Conservation (phyloP, 2,888 invertebrate genomes). For the Periphyllus acericola region DNA sequence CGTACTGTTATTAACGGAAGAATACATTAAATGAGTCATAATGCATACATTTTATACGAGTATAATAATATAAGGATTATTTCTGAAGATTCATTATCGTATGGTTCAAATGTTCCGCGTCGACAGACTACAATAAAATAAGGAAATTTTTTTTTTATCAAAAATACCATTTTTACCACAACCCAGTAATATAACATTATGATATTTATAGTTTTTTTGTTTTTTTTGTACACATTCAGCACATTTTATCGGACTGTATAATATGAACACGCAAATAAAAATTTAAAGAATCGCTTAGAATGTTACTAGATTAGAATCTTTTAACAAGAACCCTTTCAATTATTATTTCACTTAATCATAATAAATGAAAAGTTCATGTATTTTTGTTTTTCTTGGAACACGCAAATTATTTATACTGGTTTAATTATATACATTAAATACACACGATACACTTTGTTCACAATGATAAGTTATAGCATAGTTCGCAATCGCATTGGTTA, state of each 20-base stretch:
- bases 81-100: too few species aligned
- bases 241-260: background rate
- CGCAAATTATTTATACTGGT: background rate
- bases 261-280: background rate
- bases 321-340: background rate
- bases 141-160: too few species aligned
- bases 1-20: too few species aligned
- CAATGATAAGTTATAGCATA: too few species aligned
- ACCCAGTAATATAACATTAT: background rate
- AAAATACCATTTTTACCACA: too few species aligned
- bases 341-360: background rate
- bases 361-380: background rate
- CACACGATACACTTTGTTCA: background rate
- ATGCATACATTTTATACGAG: too few species aligned
- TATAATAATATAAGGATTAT: too few species aligned
- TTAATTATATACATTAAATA: too few species aligned
- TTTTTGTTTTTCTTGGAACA: background rate
- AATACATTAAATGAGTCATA: too few species aligned
- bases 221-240: background rate
- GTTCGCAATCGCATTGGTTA: too few species aligned
- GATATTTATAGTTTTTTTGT: background rate
- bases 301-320: background rate
- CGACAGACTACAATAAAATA: too few species aligned
- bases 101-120: too few species aligned
- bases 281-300: background rate